Evolutionary conservation across 2,113 vertebrate species (phyloP).

Genomic region (Lichenostomus cassidix): DNA sequence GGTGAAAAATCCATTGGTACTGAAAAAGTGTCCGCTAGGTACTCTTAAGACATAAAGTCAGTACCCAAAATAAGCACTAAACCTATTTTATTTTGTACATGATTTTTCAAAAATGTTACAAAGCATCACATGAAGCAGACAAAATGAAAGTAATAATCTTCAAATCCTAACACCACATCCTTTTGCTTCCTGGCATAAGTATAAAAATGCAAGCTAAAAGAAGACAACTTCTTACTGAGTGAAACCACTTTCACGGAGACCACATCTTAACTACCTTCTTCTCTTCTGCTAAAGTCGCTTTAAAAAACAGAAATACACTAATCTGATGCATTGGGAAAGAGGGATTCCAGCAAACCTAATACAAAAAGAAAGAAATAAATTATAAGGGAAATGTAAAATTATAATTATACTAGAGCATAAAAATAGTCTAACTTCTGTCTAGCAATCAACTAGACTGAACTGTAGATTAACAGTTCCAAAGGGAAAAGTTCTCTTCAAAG

Average conservation of each 20-base stretch:
- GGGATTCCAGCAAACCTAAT: not conserved
- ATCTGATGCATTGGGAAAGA: not conserved
- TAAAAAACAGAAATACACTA: not conserved
- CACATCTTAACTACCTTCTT: not conserved
- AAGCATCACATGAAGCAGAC: not conserved
- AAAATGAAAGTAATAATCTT: constrained; percentile 37
- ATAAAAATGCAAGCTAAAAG: constrained; percentile 17
- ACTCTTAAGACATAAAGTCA: not conserved
- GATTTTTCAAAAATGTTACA: constrained; percentile 3
- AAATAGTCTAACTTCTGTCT: not conserved
- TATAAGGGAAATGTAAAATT: not conserved
- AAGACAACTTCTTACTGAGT: constrained; percentile 21
- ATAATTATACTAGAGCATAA: not conserved
- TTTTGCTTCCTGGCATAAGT: not conserved
- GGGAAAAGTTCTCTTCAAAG: not conserved
- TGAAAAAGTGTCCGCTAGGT: not conserved
- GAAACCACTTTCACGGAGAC: not conserved
- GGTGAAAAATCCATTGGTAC: not conserved
- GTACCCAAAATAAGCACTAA: not conserved
- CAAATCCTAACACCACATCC: constrained; percentile 3
- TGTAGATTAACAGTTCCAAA: not conserved
- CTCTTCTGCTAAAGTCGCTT: not conserved
- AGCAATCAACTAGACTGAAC: not conserved
- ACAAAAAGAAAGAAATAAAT: not conserved
- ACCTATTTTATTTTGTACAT: not conserved